Percentiles rank a stretch among this genome's conserved stretches.
Evolutionary conservation across 1,140 invertebrate genomes (phyloP).

Genomic region (Cylas formicarius): DNA sequence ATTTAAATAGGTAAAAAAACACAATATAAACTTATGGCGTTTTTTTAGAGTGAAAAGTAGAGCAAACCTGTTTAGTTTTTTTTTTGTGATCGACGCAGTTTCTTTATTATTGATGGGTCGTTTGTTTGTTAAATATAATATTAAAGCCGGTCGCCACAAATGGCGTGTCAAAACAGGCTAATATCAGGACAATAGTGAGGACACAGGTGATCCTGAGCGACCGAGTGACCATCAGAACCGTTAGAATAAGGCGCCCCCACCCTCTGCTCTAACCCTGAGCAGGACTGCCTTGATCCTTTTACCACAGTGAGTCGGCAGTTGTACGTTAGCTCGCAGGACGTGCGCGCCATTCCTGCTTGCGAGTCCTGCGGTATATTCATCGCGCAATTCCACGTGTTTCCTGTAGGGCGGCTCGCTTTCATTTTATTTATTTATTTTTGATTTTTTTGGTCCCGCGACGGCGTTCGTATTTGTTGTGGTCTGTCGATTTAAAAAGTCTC

Average conservation of each 20-base stretch:
- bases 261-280: slow-evolving; percentile 11
- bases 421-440: slow-evolving; percentile 1
- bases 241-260: slow-evolving; percentile 17
- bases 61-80: too few relatives aligned
- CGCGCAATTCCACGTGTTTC: slow-evolving; percentile 19
- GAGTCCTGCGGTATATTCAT: slow-evolving; percentile 13
- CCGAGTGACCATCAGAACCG: slow-evolving; percentile 20
- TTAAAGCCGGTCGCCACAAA: too few relatives aligned
- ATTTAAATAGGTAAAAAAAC: too few relatives aligned
- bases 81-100: too few relatives aligned
- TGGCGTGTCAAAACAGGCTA: not conserved
- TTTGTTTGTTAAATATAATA: too few relatives aligned
- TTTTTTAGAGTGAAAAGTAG: too few relatives aligned
- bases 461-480: too few relatives aligned
- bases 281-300: slow-evolving; percentile 14
- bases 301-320: slow-evolving; percentile 19
- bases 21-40: too few relatives aligned
- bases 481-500: too few relatives aligned
- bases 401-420: slow-evolving; percentile 6
- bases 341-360: slow-evolving; percentile 7
- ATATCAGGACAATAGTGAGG: slow-evolving; percentile 8
- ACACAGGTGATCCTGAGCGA: slow-evolving; percentile 7
- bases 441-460: too few relatives aligned
- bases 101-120: too few relatives aligned
- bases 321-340: slow-evolving; percentile 19